phyloP scores from a whole-genome alignment of 2,888 invertebrate species.

The Hanleya hanleyi region DNA sequence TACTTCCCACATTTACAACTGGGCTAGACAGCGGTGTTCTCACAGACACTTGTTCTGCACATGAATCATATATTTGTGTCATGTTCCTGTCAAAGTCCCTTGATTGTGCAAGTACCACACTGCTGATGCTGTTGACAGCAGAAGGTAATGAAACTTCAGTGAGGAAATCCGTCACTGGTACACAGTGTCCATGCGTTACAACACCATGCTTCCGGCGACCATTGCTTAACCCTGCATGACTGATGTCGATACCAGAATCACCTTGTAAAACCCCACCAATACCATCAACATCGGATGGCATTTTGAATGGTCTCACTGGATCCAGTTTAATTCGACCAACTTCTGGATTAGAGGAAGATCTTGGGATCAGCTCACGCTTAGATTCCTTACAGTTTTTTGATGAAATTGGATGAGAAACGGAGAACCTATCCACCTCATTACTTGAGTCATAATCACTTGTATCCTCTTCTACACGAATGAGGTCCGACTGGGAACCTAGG shows the following conservation, averaged over 20 bases:
- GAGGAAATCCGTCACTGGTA: neutral
- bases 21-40: too few species aligned
- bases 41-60: too few species aligned
- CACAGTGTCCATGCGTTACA: neutral
- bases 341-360: neutral
- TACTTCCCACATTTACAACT: neutral
- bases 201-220: neutral
- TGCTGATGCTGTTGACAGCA: neutral
- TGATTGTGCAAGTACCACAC: neutral
- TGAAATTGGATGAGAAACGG: conserved; percentile 61
- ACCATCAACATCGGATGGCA: neutral
- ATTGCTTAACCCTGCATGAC: neutral
- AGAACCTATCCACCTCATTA: conserved; percentile 58
- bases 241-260: neutral
- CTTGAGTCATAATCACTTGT: conserved; percentile 69
- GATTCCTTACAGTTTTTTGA: conserved; percentile 17
- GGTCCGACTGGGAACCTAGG: conserved; percentile 49
- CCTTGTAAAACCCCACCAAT: neutral
- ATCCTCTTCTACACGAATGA: conserved; percentile 51
- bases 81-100: neutral
- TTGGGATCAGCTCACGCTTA: neutral
- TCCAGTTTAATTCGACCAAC: neutral
- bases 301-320: neutral
- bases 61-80: too few species aligned
- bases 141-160: neutral